Percentiles rank a stretch among this genome's conserved stretches.
Evolutionary conservation across 2,888 invertebrate species (phyloP).

Genomic region (Eilema depressum): DNA sequence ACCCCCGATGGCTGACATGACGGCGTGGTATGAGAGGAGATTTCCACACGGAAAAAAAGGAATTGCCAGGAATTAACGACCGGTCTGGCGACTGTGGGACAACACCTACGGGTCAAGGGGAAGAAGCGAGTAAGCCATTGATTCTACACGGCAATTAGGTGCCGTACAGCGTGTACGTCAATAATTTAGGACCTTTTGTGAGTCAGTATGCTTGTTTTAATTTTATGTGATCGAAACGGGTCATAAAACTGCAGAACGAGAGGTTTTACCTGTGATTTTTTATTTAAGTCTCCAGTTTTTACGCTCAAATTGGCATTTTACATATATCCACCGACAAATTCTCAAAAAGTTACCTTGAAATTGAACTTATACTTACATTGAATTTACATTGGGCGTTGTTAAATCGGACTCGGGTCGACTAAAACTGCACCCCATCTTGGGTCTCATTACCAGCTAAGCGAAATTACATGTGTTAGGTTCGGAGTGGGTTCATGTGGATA

Average conservation of each 20-base stretch:
- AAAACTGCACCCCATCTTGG: too few relatives aligned
- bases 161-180: not conserved
- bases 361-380: not conserved
- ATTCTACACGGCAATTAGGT: too few relatives aligned
- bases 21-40: too few relatives aligned
- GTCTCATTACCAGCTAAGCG: too few relatives aligned
- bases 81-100: too few relatives aligned
- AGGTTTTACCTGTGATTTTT: slow-evolving; percentile 44
- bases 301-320: slow-evolving; percentile 17
- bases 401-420: not conserved
- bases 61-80: too few relatives aligned
- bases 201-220: not conserved
- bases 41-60: too few relatives aligned
- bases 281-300: slow-evolving; percentile 9
- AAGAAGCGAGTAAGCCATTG: too few relatives aligned
- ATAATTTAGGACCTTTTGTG: not conserved
- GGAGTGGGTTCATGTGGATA: too few relatives aligned
- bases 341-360: slow-evolving; percentile 35
- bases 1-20: too few relatives aligned
- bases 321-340: slow-evolving; percentile 20
- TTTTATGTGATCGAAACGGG: slow-evolving; percentile 10
- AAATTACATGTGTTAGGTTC: too few relatives aligned
- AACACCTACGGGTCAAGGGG: too few relatives aligned
- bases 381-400: not conserved
- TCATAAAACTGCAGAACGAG: slow-evolving; percentile 31